These are phyloP conservation scores for Rhyacichthys aspro DNA, from an alignment of 2,797 vertebrate genomes.

Conservation along the genomic window DNA sequence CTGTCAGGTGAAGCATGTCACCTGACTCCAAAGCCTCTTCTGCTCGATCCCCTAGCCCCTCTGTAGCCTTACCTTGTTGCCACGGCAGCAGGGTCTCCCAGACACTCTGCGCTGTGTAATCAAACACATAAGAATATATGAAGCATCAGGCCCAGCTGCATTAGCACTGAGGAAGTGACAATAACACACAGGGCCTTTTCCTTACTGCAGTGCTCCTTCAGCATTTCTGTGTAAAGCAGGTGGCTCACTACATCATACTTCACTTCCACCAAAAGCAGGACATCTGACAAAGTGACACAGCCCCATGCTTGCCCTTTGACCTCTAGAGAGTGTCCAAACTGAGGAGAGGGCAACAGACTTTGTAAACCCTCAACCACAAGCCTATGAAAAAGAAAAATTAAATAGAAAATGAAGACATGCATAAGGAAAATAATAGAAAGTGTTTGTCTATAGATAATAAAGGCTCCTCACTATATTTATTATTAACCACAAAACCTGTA, in stretches of 20 bases:
- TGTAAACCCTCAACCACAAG: conserved; percentile 68
- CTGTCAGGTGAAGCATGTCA: conserved; percentile 71
- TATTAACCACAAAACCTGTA: too few relatives aligned
- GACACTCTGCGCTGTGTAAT: conserved; percentile 56
- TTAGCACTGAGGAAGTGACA: background rate
- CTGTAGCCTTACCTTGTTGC: conserved; percentile 66
- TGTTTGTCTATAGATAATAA: too few relatives aligned
- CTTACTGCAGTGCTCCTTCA: conserved; percentile 79
- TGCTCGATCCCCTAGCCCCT: conserved; percentile 60
- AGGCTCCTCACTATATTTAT: background rate
- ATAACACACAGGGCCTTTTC: background rate
- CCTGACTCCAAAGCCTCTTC: conserved; percentile 69
- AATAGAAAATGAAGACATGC: background rate
- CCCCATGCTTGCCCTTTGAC: conserved; percentile 53
- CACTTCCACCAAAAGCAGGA: conserved; percentile 72
- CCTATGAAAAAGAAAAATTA: conserved; percentile 51
- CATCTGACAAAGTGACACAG: conserved; percentile 57
- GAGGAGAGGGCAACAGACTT: conserved; percentile 54
- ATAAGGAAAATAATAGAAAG: too few relatives aligned
- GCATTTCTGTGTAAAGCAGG: conserved; percentile 79
- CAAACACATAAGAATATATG: conserved; percentile 16
- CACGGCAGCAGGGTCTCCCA: conserved; percentile 71
- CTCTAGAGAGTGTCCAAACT: conserved; percentile 12
- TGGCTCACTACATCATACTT: conserved; percentile 78
- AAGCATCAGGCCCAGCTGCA: background rate